Base-by-base conservation (phyloP, 1,140 invertebrate species). In the Pogonomyrmex barbatus region DNA sequence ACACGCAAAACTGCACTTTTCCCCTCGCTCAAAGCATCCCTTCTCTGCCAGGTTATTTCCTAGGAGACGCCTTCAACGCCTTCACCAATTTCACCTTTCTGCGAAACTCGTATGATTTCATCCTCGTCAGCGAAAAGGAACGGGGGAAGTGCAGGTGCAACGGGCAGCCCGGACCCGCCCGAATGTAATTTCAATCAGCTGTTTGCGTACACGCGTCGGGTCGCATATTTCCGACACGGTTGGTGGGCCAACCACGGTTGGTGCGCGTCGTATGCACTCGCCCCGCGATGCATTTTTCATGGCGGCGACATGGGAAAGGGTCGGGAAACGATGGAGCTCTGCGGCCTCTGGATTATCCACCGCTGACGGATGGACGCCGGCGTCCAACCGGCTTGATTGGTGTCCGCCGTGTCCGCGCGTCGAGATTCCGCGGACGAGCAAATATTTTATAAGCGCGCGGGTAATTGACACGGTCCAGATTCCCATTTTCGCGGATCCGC, bases 151-250 rank as follows among this genome's bases (percentile, higher is more conserved):
- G 39, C 39, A 30, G 56, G 54, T 42, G 39, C 47, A 6, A 50
- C 2, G 42, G 10, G n/a, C 33, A 39, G 33, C 4, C 33, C 70
- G 79, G 14, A 52, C n/a, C 45, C 33, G 33, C 42, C 47, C 75
- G 30, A 73, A 73, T 54, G 79, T 85, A 90, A 89, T 90, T 89
- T 89, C 88, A 83, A 90, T 90, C 89, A 89, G 89, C 88, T 90
- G 88, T 90, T 90, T 71, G 86, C 86, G 81, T 87, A 76, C 87
- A 85, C 85, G 88, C 83, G 68, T 56, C 79, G 30, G 54, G 71
- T 75, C 33, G 33, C 79, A 75, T 83, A 83, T 75, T 83, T 83
- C 56, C 79, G 45, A 73, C 67, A 83, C 78, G 75, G 71, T 85
- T 77, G 79, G 24, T 47, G 67, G 30, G 42, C 52, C 79, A 58